phyloP scores from a whole-genome alignment of 2,113 vertebrate genomes.

The Hucho hucho region DNA sequence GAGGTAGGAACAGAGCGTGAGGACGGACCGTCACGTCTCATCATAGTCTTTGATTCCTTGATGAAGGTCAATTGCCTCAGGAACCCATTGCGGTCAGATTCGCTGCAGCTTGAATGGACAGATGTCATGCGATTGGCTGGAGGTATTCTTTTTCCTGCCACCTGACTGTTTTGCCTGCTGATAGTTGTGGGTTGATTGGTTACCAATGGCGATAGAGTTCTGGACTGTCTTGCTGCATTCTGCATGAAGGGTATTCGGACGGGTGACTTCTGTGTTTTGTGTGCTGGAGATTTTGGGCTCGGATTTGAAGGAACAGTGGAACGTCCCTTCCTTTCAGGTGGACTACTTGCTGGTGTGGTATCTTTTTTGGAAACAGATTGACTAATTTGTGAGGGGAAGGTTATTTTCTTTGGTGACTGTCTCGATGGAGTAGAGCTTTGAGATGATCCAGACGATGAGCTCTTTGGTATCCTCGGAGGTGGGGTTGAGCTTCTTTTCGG shows the following conservation, averaged over 20 bases:
- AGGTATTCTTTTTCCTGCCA: slow-evolving; percentile 33
- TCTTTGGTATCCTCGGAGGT: slow-evolving; percentile 87
- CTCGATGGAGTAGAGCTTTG: slow-evolving; percentile 88
- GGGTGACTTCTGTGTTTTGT: slow-evolving; percentile 91
- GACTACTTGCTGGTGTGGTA: slow-evolving; percentile 50
- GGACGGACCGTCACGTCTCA: slow-evolving; percentile 60
- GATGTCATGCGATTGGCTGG: slow-evolving; percentile 76
- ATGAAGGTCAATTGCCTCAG: slow-evolving; percentile 94
- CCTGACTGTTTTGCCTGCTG: slow-evolving; percentile 53
- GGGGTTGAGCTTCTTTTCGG: slow-evolving; percentile 93
- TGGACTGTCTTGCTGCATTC: slow-evolving; percentile 74
- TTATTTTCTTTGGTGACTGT: slow-evolving; percentile 75
- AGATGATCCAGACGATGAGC: slow-evolving; percentile 89
- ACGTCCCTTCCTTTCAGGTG: slow-evolving; percentile 65
- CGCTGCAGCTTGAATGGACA: slow-evolving; percentile 78
- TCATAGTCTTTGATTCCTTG: slow-evolving; percentile 84
- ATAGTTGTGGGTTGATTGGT: slow-evolving; percentile 70
- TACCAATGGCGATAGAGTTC: slow-evolving; percentile 78
- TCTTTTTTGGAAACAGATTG: slow-evolving; percentile 59
- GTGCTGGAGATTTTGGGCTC: slow-evolving; percentile 69
- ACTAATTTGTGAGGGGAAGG: slow-evolving; percentile 63
- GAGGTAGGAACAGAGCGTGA: slow-evolving; percentile 60
- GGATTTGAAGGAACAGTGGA: slow-evolving; percentile 56
- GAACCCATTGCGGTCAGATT: slow-evolving; percentile 86
- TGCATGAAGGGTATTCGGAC: slow-evolving; percentile 96